Evolutionary conservation across 2,797 vertebrate species (phyloP).

Genomic region (Phoeniculus purpureus): DNA sequence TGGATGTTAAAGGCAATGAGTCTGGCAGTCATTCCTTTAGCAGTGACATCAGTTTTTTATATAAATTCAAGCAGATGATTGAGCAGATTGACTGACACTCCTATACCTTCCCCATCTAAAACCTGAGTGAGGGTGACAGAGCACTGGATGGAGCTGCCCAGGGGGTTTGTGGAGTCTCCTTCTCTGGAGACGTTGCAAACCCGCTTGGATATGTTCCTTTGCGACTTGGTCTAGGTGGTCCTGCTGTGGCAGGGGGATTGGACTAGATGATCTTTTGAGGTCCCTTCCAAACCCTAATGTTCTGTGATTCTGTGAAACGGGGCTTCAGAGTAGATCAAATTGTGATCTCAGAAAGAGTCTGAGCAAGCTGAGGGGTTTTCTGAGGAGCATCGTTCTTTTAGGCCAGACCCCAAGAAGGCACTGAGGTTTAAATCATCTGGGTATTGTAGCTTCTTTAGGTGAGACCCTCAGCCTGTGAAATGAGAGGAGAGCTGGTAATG

Average conservation of each 20-base stretch:
- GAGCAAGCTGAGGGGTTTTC: background rate
- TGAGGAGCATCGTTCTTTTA: background rate
- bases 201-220: too few species aligned
- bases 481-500: rapidly evolving
- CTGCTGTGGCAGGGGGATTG: too few species aligned
- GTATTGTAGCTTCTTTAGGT: background rate
- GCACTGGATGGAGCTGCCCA: too few species aligned
- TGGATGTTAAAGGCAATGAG: background rate
- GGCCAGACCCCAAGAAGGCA: background rate
- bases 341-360: background rate
- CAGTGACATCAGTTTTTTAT: background rate
- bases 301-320: background rate
- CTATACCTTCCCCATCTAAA: background rate
- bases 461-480: background rate
- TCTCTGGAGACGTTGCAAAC: too few species aligned
- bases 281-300: too few species aligned
- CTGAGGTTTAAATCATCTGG: background rate
- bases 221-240: too few species aligned
- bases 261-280: too few species aligned
- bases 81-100: background rate
- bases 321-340: background rate
- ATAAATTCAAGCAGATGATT: background rate
- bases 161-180: too few species aligned
- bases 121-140: background rate
- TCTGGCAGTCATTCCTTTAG: background rate